Percentiles rank a stretch among this genome's conserved stretches.
Evolutionary conservation across 2,797 vertebrate genomes (phyloP).

Genomic region (Erithacus rubecula): DNA sequence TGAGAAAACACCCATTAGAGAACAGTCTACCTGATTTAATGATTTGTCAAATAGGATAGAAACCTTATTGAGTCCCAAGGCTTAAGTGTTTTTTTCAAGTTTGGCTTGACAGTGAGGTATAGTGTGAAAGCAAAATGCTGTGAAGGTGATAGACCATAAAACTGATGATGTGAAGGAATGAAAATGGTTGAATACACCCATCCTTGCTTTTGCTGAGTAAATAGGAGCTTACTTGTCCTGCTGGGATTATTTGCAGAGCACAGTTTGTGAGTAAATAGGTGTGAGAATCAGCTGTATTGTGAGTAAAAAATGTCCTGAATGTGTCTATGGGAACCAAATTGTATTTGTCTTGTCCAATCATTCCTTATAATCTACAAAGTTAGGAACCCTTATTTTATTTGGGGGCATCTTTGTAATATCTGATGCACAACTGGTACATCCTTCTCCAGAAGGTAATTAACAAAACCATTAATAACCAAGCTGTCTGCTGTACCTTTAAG

Average conservation of each 20-base stretch:
- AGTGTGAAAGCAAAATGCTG: neutral
- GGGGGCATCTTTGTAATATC: neutral
- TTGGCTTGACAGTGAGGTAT: neutral
- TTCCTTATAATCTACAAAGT: neutral
- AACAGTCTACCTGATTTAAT: neutral
- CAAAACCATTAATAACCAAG: neutral
- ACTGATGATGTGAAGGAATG: neutral
- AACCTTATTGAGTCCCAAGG: neutral
- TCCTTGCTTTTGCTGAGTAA: neutral
- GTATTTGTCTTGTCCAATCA: neutral
- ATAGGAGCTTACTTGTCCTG: neutral
- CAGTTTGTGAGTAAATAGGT: neutral
- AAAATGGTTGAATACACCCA: neutral
- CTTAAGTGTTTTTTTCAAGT: neutral
- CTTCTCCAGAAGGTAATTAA: neutral
- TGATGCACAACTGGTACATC: neutral
- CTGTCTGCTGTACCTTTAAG: neutral
- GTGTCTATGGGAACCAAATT: neutral
- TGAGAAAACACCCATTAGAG: neutral
- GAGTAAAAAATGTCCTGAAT: neutral
- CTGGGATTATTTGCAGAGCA: neutral
- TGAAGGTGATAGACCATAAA: constrained; percentile 6
- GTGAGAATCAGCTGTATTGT: neutral
- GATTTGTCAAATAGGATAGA: neutral
- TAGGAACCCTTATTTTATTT: neutral